These are phyloP conservation scores for Pegea sp. DNA, from an alignment of 23 tunicate genomes.

Conservation along the genomic window DNA sequence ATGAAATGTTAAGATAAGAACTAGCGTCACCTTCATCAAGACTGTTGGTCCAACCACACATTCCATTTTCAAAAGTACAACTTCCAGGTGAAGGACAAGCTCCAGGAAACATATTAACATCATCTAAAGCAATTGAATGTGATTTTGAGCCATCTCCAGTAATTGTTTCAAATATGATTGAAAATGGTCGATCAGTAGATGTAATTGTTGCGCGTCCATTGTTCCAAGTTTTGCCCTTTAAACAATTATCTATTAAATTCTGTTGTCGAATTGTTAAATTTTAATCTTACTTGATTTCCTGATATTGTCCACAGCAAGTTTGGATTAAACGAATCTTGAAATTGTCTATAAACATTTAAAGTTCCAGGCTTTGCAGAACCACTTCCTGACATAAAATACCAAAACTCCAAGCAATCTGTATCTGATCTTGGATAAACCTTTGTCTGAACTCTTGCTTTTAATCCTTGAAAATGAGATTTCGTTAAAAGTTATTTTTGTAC, in stretches of 20 bases:
- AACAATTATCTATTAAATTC: not conserved
- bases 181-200: slow-evolving; percentile 8
- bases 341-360: slow-evolving; percentile 33
- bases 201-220: slow-evolving; percentile 29
- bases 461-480: too few species aligned
- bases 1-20: too few species aligned
- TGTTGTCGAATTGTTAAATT: not conserved
- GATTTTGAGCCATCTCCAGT: slow-evolving; percentile 19
- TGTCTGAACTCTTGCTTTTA: slow-evolving; percentile 31
- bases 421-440: slow-evolving; percentile 22
- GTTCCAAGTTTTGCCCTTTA: slow-evolving; percentile 56
- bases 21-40: slow-evolving; percentile 57
- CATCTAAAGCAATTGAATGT: slow-evolving; percentile 56
- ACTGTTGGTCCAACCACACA: slow-evolving; percentile 61
- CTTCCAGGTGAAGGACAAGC: slow-evolving; percentile 49
- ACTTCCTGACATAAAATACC: slow-evolving; percentile 71
- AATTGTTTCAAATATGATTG: slow-evolving; percentile 48
- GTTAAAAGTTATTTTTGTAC: too few species aligned
- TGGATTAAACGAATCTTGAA: slow-evolving; percentile 6
- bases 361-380: slow-evolving; percentile 48
- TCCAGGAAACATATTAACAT: slow-evolving; percentile 32
- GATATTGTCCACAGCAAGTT: slow-evolving; percentile 17
- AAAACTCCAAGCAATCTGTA: slow-evolving; percentile 62
- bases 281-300: slow-evolving; percentile 51
- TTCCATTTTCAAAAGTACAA: slow-evolving; percentile 59